Conservation (phyloP, 1,140 invertebrate species). For the Apis mellifera region Amel_HAv3.1 CM009934.2:12508001-12508500, state of each 20-base stretch:
- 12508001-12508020: background rate
- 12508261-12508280: constrained; percentile 4
- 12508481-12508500: no score
- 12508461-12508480: background rate
- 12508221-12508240: background rate
- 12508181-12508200: constrained; percentile 50
- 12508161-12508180: constrained; percentile 43
- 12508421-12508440: constrained; percentile 14
- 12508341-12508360: constrained; percentile 24
- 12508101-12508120: constrained; percentile 51
- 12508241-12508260: constrained; percentile 27
- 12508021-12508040: constrained; percentile 61
- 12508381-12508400: constrained; percentile 38
- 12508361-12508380: constrained; percentile 25
- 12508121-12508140: constrained; percentile 45
- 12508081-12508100: constrained; percentile 24
- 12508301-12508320: constrained; percentile 69
- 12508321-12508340: constrained; percentile 67
- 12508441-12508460: constrained; percentile 19
- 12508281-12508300: constrained; percentile 53
- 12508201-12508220: constrained; percentile 44
- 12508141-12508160: constrained; percentile 16
- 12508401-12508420: constrained; percentile 42
- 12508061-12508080: constrained; percentile 38
- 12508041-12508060: constrained; percentile 56